Evolutionary conservation across 2,888 invertebrate species (phyloP), one percentile per base, ranked within the genome.

Genomic region (Drosophila cognata): DNA sequence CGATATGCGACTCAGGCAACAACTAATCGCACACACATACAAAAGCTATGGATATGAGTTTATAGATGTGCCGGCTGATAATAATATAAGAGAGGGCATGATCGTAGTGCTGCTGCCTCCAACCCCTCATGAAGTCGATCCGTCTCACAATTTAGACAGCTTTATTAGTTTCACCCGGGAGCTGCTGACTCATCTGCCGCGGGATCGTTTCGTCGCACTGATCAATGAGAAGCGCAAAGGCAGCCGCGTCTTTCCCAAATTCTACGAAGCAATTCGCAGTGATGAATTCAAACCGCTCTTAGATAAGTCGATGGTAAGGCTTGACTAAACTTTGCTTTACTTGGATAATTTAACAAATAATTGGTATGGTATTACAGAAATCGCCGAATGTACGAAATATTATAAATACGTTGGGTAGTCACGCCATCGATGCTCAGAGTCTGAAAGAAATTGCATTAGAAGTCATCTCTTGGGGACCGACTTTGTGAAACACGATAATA

Each of bases 391-490:
- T 91, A 6, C 31, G 60, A 5, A 73, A 62, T 25, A 60, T 89
- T 10, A 68, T 92, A n/a, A 73, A 62, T 5, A 85, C 84, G 1
- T 67, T 92, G 48, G 74, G 61, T 21, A 70, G 71, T 35, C 77
- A 91, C 63, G 61, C 77, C 4, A 82, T 92, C 25, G 87, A 92
- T 81, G 89, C 80, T 0, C 58, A 78, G 25, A 71, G 79, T 7
- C 69, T 92, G 52, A 84, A 88, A 57, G 59, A 66, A n/a, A 81
- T 91, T 56, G 91, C 79, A 4, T 89, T 79, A 55, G 67, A 88
- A 50, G 90, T 91, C 55, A 83, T 91, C 43, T 91, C 91, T 25
- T 91, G 91, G 91, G 91, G 91, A 6, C 91, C 91, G 0, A 7
- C 28, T 2, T 36, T 62, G 28, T 71, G 50, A 58, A 29, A 6